Conservation (phyloP, 2,888 invertebrate species). For the Spilosoma lubricipeda region DNA sequence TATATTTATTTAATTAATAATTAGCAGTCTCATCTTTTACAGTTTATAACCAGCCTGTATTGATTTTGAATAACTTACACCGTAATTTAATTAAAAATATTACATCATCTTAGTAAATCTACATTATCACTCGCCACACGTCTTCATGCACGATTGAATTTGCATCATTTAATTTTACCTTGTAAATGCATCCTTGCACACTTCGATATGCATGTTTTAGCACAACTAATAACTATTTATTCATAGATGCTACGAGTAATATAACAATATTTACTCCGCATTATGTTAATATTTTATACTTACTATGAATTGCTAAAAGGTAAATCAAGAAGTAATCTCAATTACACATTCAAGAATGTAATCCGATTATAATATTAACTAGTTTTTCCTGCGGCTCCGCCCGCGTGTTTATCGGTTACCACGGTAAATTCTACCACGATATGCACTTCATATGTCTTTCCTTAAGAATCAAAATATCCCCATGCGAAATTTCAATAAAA, state of each 20-base stretch:
- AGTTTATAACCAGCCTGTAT: not conserved
- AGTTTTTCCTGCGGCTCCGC: no score
- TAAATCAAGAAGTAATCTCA: not conserved
- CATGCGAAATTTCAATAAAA: no score
- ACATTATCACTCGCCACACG: not conserved
- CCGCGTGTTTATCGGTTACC: no score
- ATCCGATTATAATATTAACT: no score
- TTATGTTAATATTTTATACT: not conserved
- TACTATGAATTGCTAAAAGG: not conserved
- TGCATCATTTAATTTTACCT: not conserved
- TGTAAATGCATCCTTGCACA: not conserved
- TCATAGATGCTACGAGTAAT: not conserved
- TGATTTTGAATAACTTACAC: not conserved
- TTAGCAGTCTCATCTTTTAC: no score
- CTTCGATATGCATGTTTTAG: not conserved
- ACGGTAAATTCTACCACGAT: no score
- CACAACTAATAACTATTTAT: not conserved
- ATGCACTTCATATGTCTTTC: no score
- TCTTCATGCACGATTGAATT: not conserved
- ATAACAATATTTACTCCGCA: not conserved
- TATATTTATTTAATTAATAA: no score
- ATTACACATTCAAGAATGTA: not conserved
- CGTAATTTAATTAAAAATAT: not conserved
- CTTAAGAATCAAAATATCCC: no score
- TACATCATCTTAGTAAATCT: not conserved